Percentiles rank a stretch among this genome's conserved stretches.
These are phyloP conservation scores for Rhogogaster chlorosoma DNA, from an alignment of 2,888 invertebrate species.

Conservation along the genomic window DNA sequence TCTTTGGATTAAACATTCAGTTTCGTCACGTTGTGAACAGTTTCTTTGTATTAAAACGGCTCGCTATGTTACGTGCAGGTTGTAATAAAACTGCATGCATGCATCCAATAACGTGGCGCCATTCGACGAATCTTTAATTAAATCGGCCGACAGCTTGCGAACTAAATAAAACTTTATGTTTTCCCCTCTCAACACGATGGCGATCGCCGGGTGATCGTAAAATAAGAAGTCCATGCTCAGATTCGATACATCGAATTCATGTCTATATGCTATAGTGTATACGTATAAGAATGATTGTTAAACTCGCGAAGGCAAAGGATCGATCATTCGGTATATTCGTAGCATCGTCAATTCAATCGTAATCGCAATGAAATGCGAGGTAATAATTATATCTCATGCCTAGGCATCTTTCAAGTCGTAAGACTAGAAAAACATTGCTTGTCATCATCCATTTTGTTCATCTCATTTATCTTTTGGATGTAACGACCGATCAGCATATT, in stretches of 20 bases:
- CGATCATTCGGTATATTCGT: conserved; percentile 13
- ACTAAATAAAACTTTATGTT: conserved; percentile 51
- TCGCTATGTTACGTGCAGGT: conserved; percentile 12
- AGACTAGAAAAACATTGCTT: not conserved
- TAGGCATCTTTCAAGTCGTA: not conserved
- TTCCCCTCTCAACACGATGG: conserved; percentile 26
- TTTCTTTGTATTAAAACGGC: conserved; percentile 26
- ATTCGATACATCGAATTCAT: conserved; percentile 42
- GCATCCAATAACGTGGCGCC: conserved; percentile 54
- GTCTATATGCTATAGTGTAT: not conserved
- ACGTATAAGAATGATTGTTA: not conserved
- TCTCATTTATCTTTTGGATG: too few species aligned
- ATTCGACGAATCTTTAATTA: conserved; percentile 56
- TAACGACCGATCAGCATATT: too few species aligned
- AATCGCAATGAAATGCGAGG: not conserved
- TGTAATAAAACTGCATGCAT: conserved; percentile 45
- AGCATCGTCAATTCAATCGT: conserved; percentile 4
- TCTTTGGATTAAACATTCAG: not conserved
- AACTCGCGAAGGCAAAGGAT: not conserved
- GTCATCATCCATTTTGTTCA: too few species aligned
- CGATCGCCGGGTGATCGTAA: conserved; percentile 42
- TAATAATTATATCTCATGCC: conserved; percentile 3
- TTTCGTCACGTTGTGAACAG: conserved; percentile 30
- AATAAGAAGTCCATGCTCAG: conserved; percentile 41
- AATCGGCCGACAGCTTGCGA: conserved; percentile 55